phyloP scores from a whole-genome alignment of 2,797 vertebrate species.

The Myotis daubentonii region DNA sequence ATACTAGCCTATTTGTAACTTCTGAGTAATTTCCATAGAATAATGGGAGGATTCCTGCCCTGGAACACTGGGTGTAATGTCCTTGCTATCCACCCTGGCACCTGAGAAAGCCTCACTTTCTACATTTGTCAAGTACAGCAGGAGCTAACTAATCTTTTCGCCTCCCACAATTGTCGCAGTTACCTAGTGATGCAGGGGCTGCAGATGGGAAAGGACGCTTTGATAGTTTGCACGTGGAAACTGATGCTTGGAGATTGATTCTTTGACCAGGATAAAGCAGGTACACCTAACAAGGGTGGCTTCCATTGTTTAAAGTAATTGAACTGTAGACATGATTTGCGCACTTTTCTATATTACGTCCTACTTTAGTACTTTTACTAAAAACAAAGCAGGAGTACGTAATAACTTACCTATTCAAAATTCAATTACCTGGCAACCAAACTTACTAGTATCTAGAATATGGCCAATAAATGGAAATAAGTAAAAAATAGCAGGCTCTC shows the following conservation, averaged over 20 bases:
- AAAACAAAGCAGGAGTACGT: background rate
- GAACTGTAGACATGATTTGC: background rate
- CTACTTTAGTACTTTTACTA: background rate
- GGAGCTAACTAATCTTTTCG: background rate
- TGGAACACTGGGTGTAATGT: background rate
- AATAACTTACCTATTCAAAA: background rate
- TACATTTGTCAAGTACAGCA: background rate
- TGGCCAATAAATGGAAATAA: background rate
- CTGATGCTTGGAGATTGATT: background rate
- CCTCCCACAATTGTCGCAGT: background rate
- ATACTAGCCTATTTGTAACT: background rate
- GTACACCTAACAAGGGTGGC: background rate
- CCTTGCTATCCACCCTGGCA: background rate
- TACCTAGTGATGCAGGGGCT: background rate
- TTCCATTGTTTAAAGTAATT: background rate
- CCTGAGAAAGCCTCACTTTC: background rate
- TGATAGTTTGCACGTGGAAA: background rate
- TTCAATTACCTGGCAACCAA: background rate
- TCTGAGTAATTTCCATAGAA: background rate
- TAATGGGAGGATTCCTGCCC: background rate
- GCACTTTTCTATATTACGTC: background rate
- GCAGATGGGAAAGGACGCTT: background rate
- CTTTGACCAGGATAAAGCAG: background rate
- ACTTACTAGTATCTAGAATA: background rate
- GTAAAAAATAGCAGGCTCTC: background rate